Conservation (phyloP, 2,113 vertebrate genomes). For the Gracilinanus agilis region DNA sequence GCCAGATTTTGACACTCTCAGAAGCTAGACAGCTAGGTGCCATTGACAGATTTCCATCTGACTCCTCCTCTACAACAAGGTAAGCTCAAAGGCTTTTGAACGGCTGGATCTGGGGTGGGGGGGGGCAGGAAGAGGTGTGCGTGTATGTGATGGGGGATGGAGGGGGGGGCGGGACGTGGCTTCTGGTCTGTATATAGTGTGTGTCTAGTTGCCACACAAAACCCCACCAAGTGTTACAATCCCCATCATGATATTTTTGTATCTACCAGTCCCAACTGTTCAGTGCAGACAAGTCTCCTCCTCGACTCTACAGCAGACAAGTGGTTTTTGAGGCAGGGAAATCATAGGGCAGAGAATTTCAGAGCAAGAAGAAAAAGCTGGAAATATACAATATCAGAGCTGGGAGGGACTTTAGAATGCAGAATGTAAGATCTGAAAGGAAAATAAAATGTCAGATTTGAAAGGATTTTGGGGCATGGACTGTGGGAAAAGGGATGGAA, state of each 20-base stretch:
- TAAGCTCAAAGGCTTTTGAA: slow-evolving; percentile 59
- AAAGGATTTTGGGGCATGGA: not conserved
- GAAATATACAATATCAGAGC: not conserved
- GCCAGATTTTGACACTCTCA: slow-evolving; percentile 35
- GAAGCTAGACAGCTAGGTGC: slow-evolving; percentile 62
- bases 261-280: slow-evolving; percentile 68
- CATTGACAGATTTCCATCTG: slow-evolving; percentile 48
- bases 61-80: slow-evolving; percentile 64
- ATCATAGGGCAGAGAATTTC: not conserved
- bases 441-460: not conserved
- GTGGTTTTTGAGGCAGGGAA: not conserved
- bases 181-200: not conserved
- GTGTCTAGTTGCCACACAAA: slow-evolving; percentile 70
- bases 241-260: slow-evolving; percentile 82
- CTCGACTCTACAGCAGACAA: not conserved
- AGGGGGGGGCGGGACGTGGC: slow-evolving; percentile 47
- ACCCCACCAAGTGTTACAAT: slow-evolving; percentile 74
- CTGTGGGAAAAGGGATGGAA: not conserved
- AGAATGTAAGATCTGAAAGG: not conserved
- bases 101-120: slow-evolving; percentile 73
- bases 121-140: slow-evolving; percentile 64
- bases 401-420: not conserved
- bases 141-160: not conserved
- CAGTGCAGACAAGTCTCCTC: slow-evolving; percentile 56
- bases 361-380: not conserved